Base-by-base conservation (phyloP, 1,140 invertebrate genomes). In the Gryllus bimaculatus region DNA sequence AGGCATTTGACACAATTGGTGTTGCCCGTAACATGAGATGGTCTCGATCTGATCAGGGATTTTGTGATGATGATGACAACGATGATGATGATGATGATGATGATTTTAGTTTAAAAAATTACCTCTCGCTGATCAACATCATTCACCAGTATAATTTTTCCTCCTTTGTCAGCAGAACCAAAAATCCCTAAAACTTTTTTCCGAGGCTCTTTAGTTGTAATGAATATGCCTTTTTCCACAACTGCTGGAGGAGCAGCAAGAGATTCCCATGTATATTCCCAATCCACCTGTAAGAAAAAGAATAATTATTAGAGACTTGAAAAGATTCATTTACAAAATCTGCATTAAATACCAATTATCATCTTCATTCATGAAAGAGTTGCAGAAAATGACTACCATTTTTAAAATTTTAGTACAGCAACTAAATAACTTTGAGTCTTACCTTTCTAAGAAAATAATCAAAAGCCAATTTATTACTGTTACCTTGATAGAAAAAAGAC, bases 261-360 rank as follows among this genome's bases (percentile, higher is more conserved):
- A 82, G 92, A 90, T 81, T 87, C 86, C 90, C 90, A 92, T 4
- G 88, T 89, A 79, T 90, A 86, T 15, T 88, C 84, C 91, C 91
- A 92, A 76, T 90, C 88, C 75, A 90, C 85, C 89, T 90, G 76
- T 18, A 13, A 7, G 49, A 54, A 75, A 79, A 80, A 73, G n/a
- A n/a, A 79, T 77, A 78, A 79, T 78, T 79, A 15, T 77, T 73
- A 79, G 21, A 77, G 66, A 74, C 48, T 74, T 81, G 73, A 73
- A 39, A 74, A 66, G 8, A 13, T 39, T 39, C 26, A 39, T 39
- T 39, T 39, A 39, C 1, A 39, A 39, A 39, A 39, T 39, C 26
- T 39, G 26, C 26, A 39, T 39, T 39, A 39, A 13, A 73, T 73
- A 6, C n/a, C n/a, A n/a, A n/a, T n/a, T n/a, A n/a, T n/a, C n/a